Percentiles rank a stretch among this genome's conserved stretches.
phyloP scores from a whole-genome alignment of 2,888 invertebrate species.

The Halictus ligatus region DNA sequence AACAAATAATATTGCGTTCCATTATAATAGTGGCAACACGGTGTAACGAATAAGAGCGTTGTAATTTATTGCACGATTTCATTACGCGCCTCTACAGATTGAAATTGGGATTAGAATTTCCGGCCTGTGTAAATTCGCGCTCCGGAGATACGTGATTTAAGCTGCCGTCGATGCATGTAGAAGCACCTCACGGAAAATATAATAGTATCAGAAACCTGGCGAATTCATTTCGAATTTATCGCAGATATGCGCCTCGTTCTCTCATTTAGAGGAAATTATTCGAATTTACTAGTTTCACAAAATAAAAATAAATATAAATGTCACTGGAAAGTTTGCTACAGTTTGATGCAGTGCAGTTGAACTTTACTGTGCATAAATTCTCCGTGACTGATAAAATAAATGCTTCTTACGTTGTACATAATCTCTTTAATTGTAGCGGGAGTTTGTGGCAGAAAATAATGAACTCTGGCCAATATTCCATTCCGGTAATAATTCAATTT shows the following conservation, averaged over 20 bases:
- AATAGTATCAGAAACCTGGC: conserved; percentile 14
- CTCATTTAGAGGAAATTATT: neutral
- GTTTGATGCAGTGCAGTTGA: neutral
- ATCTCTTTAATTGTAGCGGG: neutral
- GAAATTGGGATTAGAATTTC: conserved; percentile 56
- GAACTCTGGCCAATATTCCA: neutral
- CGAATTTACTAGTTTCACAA: neutral
- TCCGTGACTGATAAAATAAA: neutral
- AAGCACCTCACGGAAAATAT: conserved; percentile 29
- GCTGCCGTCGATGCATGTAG: conserved; percentile 23
- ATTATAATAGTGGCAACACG: neutral
- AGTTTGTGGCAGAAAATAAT: neutral
- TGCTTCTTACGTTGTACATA: neutral
- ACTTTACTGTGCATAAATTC: neutral
- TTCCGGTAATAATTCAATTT: neutral
- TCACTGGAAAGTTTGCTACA: neutral
- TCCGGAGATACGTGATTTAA: conserved; percentile 32
- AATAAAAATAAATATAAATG: neutral
- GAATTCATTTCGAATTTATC: neutral
- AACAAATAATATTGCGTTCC: neutral
- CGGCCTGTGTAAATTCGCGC: conserved; percentile 13
- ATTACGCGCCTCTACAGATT: conserved; percentile 31
- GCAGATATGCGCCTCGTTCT: neutral
- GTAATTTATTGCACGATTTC: conserved; percentile 20
- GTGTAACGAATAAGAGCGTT: neutral